A percentile compares a stretch with the other conserved stretches of the same genome.
Evolutionary conservation across 2,888 invertebrate species (phyloP).

Genomic region (Dryadula phaetusa): DNA sequence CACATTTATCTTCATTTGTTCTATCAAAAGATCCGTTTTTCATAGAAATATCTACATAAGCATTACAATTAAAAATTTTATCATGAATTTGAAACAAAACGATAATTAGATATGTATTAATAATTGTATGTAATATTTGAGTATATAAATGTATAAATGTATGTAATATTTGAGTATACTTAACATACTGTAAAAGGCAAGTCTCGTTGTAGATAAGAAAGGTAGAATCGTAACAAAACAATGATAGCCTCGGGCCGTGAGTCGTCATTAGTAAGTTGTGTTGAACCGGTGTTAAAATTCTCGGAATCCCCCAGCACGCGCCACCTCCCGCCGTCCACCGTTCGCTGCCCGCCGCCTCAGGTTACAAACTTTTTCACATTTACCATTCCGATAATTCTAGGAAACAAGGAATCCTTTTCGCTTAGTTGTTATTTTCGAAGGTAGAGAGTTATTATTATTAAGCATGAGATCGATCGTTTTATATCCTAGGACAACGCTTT

Average conservation of each 20-base stretch:
- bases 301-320: conserved; percentile 75
- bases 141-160: too few species aligned
- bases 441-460: background rate
- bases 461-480: background rate
- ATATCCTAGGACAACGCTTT: background rate
- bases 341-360: conserved; percentile 53
- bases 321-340: conserved; percentile 50
- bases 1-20: too few species aligned
- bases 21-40: too few species aligned
- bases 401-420: conserved; percentile 58
- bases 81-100: background rate
- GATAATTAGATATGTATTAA: background rate
- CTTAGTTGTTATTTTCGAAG: conserved; percentile 48
- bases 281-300: conserved; percentile 65
- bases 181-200: background rate
- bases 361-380: conserved; percentile 69
- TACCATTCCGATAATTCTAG: conserved; percentile 70
- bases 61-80: background rate
- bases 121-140: too few species aligned
- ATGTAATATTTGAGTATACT: too few species aligned
- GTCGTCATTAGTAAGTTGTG: conserved; percentile 40
- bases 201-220: conserved; percentile 29
- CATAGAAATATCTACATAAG: too few species aligned
- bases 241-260: conserved; percentile 41
- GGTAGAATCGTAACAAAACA: conserved; percentile 38